Base-by-base conservation (phyloP, 2,888 invertebrate species). In the Dynastes hyllus region DNA sequence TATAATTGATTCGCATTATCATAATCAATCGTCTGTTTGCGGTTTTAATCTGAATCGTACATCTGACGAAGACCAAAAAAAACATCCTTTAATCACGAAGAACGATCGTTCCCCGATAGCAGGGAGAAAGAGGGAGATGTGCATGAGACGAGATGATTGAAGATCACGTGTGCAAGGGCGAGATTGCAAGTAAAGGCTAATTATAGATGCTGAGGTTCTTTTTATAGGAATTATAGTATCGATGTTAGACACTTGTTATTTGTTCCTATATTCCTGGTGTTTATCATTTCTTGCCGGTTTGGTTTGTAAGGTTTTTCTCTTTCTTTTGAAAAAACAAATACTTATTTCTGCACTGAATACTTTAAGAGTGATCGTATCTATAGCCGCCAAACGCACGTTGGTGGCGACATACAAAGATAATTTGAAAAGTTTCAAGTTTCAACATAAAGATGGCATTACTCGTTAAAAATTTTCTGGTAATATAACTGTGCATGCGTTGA, bases 1-100 rank as follows among this genome's bases (percentile, higher is more conserved):
- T 32, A 37, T 75, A 75, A 75, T 75, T 75, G 61, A 75, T 61
- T 75, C 61, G 22, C 27, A 75, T 75, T 75, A 75, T 75, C 73
- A 75, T 61, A 75, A 69, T 69, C 69, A 69, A 75, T 75, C 40
- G 73, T 75, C 50, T 6, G 73, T 27, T 73, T 75, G 61, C 40
- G 73, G 73, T 45, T 61, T 75, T 40, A 29, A 61, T 61, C 51
- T 51, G 13, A 22, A 51, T 4, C 55, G 55, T 55, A 55, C 16
- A 22, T 22, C 27, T 22, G 55, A 58, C 22, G 55, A 22, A 51
- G 51, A 69, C 22, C 6, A 27, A 69, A 51, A 11, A 53, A 32
- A 69, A 9, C 53, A 51, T 51, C 69, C 69, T 69, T 69, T 53
- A 51, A 51, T 69, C 69, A n/a, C 69, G 50, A 37, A 61, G 22